Evolutionary conservation across 2,888 invertebrate genomes (phyloP).

Genomic region (Callinectes sapidus): DNA sequence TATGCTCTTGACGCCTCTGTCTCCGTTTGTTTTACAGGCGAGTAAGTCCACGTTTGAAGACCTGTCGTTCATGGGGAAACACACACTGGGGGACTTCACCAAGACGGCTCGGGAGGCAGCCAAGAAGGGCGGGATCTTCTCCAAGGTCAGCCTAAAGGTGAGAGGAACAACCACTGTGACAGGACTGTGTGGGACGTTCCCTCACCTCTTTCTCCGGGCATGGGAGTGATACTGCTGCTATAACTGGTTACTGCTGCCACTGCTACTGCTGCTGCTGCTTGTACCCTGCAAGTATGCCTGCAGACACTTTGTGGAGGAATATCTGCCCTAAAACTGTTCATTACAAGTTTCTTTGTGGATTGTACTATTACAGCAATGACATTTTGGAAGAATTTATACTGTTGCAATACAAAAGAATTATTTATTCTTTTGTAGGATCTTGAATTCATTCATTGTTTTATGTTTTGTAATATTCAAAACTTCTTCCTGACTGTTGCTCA

Average conservation of each 20-base stretch:
- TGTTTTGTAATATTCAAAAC: too few species aligned
- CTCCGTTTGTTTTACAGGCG: conserved; percentile 76
- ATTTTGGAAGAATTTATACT: too few species aligned
- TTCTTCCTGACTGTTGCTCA: too few species aligned
- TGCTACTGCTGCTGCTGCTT: conserved; percentile 4
- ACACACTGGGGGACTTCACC: conserved; percentile 90
- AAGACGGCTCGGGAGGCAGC: conserved; percentile 93
- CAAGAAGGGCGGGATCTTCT: conserved; percentile 87
- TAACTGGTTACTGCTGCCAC: background rate
- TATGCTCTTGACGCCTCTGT: background rate
- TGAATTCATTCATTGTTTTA: too few species aligned
- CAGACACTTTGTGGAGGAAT: background rate
- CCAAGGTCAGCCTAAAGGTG: conserved; percentile 80
- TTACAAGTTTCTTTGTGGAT: background rate
- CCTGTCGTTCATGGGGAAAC: conserved; percentile 89
- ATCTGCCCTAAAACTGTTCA: background rate
- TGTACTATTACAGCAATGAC: background rate
- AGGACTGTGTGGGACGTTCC: conserved; percentile 51
- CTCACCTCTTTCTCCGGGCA: conserved; percentile 53
- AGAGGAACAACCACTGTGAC: conserved; percentile 61
- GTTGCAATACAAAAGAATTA: too few species aligned
- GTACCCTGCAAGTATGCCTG: conserved; percentile 29
- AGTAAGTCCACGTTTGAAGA: conserved; percentile 93
- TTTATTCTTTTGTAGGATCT: too few species aligned
- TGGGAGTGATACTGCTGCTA: conserved; percentile 20